Evolutionary conservation across 2,113 vertebrate species (phyloP), one percentile per base, ranked within the genome.

Genomic region (Clarias magur): DNA sequence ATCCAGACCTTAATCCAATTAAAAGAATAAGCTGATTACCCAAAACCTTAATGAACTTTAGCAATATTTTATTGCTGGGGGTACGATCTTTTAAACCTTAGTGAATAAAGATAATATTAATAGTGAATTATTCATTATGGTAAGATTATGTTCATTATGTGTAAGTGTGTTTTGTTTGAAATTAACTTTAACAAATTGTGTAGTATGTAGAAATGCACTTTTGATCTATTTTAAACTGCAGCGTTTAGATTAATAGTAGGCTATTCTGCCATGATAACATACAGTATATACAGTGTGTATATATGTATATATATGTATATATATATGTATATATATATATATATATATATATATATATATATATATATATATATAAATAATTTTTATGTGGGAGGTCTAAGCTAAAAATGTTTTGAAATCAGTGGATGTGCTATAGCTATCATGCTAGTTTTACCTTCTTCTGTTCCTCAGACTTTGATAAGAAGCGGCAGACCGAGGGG

Each of bases 401-500:
- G 8, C 34, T 73, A 34, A 73, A 42, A 73, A 34, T 73, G 9
- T 63, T 63, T 63, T 84, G 8, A 84, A 59, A 21, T 84, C 56
- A 60, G 21, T 38, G 34, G 17, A 59, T 84, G 23, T 75, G 68
- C 83, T 34, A 76, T 63, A 86, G 38, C 73, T 42, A 75, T 67
- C 42, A 56, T 84, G 80, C 73, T 63, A 53, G 59, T 87, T 83
- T 85, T 72, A 73, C 70, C 70, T 83, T 27, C 23, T 72, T 57
- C 75, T 21, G 54, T 34, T 62, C 65, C 68, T 70, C 72, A 89
- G 88, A 30, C 73, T 83, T 83, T 89, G 88, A 87, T 89, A 82
- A 85, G 83, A 76, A 87, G 63, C 83, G 85, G 86, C 88, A 87
- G 88, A 86, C 73, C 38, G 53, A 80, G 86, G 92, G 91, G 93